These are phyloP conservation scores for Taenaris catops DNA, from an alignment of 2,888 invertebrate genomes.

Conservation along the genomic window DNA sequence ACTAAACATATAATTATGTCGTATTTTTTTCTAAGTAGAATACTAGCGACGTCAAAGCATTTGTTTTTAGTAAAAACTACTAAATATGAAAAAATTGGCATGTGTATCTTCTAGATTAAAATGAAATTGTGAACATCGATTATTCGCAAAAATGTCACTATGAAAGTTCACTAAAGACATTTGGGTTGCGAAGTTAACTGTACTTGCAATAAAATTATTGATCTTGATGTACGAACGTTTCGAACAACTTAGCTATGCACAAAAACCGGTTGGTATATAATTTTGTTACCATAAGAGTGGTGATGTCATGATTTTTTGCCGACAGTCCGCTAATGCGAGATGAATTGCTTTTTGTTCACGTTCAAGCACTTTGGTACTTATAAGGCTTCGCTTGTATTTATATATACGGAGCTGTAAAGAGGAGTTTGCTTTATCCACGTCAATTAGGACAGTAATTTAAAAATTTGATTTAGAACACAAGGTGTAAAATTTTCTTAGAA, in stretches of 20 bases:
- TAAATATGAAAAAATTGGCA: too few relatives aligned
- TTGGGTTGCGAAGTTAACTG: slow-evolving; percentile 6
- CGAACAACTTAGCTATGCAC: slow-evolving; percentile 2
- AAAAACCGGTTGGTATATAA: slow-evolving; percentile 8
- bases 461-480: too few relatives aligned
- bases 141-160: slow-evolving; percentile 1
- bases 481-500: too few relatives aligned
- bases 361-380: slow-evolving; percentile 50
- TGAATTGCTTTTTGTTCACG: slow-evolving; percentile 62
- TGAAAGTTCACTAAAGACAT: slow-evolving; percentile 2
- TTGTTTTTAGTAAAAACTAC: too few relatives aligned
- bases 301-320: slow-evolving; percentile 69
- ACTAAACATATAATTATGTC: too few relatives aligned
- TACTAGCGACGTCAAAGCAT: too few relatives aligned
- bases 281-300: slow-evolving; percentile 29
- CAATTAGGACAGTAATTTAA: too few relatives aligned
- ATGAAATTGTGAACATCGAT: background rate
- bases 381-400: slow-evolving; percentile 53
- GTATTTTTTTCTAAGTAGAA: too few relatives aligned
- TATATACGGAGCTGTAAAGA: slow-evolving; percentile 30
- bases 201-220: slow-evolving; percentile 5
- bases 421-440: too few relatives aligned
- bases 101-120: background rate
- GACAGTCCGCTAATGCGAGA: slow-evolving; percentile 52
- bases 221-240: slow-evolving; percentile 1